Percentiles rank a stretch among this genome's conserved stretches.
Evolutionary conservation across 2,113 vertebrate genomes (phyloP).

Genomic region (Pomatorhinus ruficollis): DNA sequence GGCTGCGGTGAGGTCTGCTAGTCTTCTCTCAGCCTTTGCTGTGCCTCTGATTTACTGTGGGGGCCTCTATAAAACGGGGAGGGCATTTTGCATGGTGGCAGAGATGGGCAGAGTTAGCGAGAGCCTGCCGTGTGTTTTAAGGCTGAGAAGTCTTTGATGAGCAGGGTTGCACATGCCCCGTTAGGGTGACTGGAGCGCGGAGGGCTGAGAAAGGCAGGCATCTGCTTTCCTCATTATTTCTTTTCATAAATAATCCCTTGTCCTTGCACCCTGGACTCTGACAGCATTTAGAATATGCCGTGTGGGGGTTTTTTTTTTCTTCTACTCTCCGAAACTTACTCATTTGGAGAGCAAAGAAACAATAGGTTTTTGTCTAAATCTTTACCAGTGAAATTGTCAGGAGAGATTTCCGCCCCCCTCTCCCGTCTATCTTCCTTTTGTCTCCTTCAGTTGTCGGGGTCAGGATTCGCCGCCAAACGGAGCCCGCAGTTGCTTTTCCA

Average conservation of each 20-base stretch:
- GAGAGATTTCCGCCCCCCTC: slow-evolving; percentile 46
- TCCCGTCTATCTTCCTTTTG: slow-evolving; percentile 70
- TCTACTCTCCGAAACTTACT: not conserved
- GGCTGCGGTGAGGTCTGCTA: not conserved
- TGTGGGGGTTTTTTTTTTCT: not conserved
- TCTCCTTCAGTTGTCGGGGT: slow-evolving; percentile 73
- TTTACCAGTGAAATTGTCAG: slow-evolving; percentile 58
- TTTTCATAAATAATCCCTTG: slow-evolving; percentile 55
- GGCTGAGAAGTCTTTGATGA: slow-evolving; percentile 6
- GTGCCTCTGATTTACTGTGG: not conserved
- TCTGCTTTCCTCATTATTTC: slow-evolving; percentile 40
- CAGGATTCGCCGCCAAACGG: slow-evolving; percentile 75
- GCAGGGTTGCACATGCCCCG: not conserved
- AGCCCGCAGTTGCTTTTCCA: slow-evolving; percentile 74
- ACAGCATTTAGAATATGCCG: slow-evolving; percentile 9
- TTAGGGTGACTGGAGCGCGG: not conserved
- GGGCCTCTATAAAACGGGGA: not conserved
- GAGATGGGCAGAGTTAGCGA: not conserved
- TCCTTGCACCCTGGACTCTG: slow-evolving; percentile 42
- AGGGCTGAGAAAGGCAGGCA: slow-evolving; percentile 47
- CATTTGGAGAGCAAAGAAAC: slow-evolving; percentile 11
- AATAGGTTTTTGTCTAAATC: slow-evolving; percentile 63
- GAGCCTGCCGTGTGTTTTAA: not conserved
- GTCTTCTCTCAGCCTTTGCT: not conserved
- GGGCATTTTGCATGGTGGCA: not conserved